Evolutionary conservation across 2,888 invertebrate genomes (phyloP).

Genomic region (Gerris lacustris): DNA sequence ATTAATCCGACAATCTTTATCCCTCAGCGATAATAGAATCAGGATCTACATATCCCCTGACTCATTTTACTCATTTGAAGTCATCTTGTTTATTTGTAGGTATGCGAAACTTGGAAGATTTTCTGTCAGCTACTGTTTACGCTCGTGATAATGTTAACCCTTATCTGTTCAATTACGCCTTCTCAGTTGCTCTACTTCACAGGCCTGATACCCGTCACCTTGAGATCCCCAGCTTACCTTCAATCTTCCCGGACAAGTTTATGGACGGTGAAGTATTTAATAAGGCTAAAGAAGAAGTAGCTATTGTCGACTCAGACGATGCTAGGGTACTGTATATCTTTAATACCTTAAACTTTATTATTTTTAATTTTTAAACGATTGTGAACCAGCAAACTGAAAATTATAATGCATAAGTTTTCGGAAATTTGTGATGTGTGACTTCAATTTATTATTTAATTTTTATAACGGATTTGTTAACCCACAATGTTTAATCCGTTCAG

Average conservation of each 20-base stretch:
- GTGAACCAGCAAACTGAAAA: too few relatives aligned
- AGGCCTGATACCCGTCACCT: conserved; percentile 57
- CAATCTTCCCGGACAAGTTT: conserved; percentile 72
- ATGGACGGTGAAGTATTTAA: conserved; percentile 60
- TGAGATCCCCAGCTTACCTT: conserved; percentile 58
- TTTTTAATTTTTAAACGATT: too few relatives aligned
- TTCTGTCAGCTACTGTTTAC: conserved; percentile 56
- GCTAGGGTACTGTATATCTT: conserved; percentile 41
- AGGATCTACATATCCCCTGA: too few relatives aligned
- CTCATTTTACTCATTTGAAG: too few relatives aligned
- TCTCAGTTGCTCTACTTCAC: conserved; percentile 63
- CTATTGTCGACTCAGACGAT: conserved; percentile 37
- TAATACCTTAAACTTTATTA: too few relatives aligned
- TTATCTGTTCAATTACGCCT: conserved; percentile 65
- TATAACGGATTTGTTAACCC: too few relatives aligned
- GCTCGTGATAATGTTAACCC: conserved; percentile 64
- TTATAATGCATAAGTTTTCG: too few relatives aligned
- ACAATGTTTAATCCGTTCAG: too few relatives aligned
- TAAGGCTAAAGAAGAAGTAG: conserved; percentile 55
- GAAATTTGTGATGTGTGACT: too few relatives aligned
- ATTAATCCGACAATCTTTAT: background rate
- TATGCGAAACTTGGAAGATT: conserved; percentile 56
- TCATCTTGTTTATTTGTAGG: conserved; percentile 38
- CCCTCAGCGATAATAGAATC: too few relatives aligned
- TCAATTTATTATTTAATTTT: too few relatives aligned